Conservation (phyloP, 2,888 invertebrate species). For the Apodemia hepburni region DNA sequence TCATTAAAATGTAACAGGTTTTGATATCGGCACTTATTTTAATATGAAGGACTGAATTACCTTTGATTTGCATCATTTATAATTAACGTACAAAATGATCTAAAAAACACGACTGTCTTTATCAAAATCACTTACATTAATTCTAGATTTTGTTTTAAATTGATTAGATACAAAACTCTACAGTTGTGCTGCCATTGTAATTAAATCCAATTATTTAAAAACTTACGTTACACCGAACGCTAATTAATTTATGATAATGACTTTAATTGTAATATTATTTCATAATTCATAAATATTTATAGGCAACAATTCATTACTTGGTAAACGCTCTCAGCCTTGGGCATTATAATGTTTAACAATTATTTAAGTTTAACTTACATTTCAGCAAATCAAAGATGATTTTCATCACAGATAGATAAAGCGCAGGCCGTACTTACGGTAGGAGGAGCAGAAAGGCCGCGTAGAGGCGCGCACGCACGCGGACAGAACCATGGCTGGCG, state of each 20-base stretch:
- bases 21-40: too few relatives aligned
- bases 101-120: neutral
- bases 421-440: conserved; percentile 53
- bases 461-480: conserved; percentile 68
- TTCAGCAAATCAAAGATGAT: neutral
- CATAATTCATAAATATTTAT: conserved; percentile 14
- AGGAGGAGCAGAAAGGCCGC: conserved; percentile 54
- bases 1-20: too few relatives aligned
- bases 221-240: conserved; percentile 7
- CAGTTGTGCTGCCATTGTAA: conserved; percentile 6
- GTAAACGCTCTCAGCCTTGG: conserved; percentile 14
- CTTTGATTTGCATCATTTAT: conserved; percentile 7
- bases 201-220: conserved; percentile 10
- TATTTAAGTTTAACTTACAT: neutral
- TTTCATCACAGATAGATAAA: neutral
- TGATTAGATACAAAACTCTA: neutral
- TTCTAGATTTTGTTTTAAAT: neutral
- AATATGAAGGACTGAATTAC: neutral
- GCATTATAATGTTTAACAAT: neutral
- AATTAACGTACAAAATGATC: neutral
- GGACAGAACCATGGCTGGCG: conserved; percentile 56
- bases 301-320: conserved; percentile 8
- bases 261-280: conserved; percentile 13
- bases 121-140: conserved; percentile 1
- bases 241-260: conserved; percentile 12